A percentile compares a stretch with the other conserved stretches of the same genome.
These are phyloP conservation scores for Parnassius smintheus DNA, from an alignment of 2,888 invertebrate species.

Conservation along the genomic window DNA sequence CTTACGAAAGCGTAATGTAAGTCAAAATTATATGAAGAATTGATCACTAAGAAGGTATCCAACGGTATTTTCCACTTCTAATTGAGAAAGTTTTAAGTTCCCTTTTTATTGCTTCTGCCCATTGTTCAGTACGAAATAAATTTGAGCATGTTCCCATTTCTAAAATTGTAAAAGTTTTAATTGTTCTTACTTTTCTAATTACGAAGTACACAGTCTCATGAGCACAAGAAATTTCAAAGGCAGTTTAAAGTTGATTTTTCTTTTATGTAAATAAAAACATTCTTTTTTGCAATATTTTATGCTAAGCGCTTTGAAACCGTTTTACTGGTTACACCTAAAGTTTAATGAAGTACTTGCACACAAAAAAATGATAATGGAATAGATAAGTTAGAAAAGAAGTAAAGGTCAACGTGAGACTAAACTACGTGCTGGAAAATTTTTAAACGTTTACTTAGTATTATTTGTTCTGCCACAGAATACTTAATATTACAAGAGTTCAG, in stretches of 20 bases:
- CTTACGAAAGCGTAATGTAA: not conserved
- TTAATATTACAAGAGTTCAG: too few relatives aligned
- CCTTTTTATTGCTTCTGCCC: slow-evolving; percentile 72
- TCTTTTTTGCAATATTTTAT: not conserved
- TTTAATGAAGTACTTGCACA: too few relatives aligned
- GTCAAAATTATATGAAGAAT: slow-evolving; percentile 10
- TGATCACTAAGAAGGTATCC: slow-evolving; percentile 36
- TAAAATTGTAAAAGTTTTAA: slow-evolving; percentile 80
- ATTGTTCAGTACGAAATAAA: slow-evolving; percentile 72
- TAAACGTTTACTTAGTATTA: too few relatives aligned
- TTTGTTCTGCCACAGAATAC: too few relatives aligned
- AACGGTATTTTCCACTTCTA: slow-evolving; percentile 56
- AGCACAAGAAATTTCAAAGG: slow-evolving; percentile 20
- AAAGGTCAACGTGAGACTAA: too few relatives aligned
- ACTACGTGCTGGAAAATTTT: too few relatives aligned
- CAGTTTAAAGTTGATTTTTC: slow-evolving; percentile 2
- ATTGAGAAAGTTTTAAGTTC: slow-evolving; percentile 73
- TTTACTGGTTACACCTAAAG: too few relatives aligned
- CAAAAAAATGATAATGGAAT: too few relatives aligned
- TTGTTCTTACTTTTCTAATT: slow-evolving; percentile 78
- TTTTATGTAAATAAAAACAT: slow-evolving; percentile 5
- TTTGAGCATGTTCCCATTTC: slow-evolving; percentile 65
- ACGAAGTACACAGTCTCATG: slow-evolving; percentile 69
- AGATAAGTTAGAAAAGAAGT: too few relatives aligned
- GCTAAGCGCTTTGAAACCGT: not conserved